Base-by-base conservation (phyloP, 2,113 vertebrate genomes). In the Plotosus lineatus region DNA sequence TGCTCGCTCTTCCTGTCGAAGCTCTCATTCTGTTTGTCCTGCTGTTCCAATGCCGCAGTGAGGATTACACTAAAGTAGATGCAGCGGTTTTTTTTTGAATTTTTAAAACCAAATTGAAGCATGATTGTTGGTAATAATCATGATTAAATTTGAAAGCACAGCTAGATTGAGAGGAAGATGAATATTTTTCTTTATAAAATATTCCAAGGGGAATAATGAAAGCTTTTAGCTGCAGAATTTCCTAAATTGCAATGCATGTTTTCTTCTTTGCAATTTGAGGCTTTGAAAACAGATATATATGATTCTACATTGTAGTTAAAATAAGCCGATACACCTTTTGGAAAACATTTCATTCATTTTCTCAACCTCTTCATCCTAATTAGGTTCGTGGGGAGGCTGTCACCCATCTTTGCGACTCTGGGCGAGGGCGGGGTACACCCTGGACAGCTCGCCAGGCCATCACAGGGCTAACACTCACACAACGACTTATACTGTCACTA, bases 141-240 rank as follows among this genome's bases (percentile, higher is more conserved):
- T 53, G 58, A 75, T 75, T 75, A 81, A 61, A 74, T 17, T 46
- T 38, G 56, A 75, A 17, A 44, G 68, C 36, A 61, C 23, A 19
- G 44, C 33, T 33, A 40, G 38, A 65, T 3, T 58, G 33, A 42
- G 38, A 4, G 44, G 11, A 48, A 56, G 42, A 71, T 33, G 6
- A 48, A 58, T 15, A 56, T 8, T 44, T 72, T 44, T 63, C 61
- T 61, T 28, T 23, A 60, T 33, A 80, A 72, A 26, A 46, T 19
- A 68, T 48, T 48, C 33, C 19, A 75, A 36, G 53, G 48, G 53
- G 40, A 60, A 72, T 44, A 44, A 72, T 46, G n/a, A 26, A 58
- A 79, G 40, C 38, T 58, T 21, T 71, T 69, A 42, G 19, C 10
- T 3, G 21, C 26, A 44, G 26, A 71, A 40, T 71, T 58, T 33